Percentiles rank a stretch among this genome's conserved stretches.
Evolutionary conservation across 2,113 vertebrate species (phyloP).

Genomic region (Noctilio leporinus): DNA sequence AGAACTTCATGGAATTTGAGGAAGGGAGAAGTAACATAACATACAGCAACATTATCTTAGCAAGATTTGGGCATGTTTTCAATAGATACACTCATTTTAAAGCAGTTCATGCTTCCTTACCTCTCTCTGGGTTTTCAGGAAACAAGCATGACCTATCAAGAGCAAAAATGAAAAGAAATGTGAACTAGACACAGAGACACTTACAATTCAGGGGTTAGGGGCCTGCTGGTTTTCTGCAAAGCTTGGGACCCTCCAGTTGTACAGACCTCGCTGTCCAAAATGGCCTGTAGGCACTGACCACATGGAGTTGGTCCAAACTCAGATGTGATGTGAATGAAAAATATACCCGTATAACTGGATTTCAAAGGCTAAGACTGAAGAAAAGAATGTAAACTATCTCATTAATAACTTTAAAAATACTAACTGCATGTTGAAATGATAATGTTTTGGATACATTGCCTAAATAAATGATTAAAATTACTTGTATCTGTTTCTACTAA

Average conservation of each 20-base stretch:
- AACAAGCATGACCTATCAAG: neutral
- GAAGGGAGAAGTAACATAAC: constrained; percentile 35
- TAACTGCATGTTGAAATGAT: neutral
- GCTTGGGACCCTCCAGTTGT: neutral
- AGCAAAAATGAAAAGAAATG: neutral
- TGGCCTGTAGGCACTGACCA: neutral
- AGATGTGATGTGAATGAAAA: neutral
- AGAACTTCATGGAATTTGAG: constrained; percentile 10
- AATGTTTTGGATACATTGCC: neutral
- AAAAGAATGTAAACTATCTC: neutral
- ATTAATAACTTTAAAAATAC: neutral
- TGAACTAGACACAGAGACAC: neutral
- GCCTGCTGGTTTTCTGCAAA: neutral
- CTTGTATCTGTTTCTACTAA: neutral
- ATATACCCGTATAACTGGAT: neutral
- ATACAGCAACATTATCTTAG: neutral
- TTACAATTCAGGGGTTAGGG: neutral
- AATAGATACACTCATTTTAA: neutral
- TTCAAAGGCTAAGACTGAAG: neutral
- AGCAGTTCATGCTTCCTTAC: neutral
- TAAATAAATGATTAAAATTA: neutral
- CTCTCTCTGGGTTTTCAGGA: neutral
- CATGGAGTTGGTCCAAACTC: neutral
- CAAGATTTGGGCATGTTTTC: neutral
- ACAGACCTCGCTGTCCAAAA: neutral